A percentile compares a stretch with the other conserved stretches of the same genome.
phyloP scores from a whole-genome alignment of 2,797 vertebrate genomes.

The Yasuhikotakia modesta region DNA sequence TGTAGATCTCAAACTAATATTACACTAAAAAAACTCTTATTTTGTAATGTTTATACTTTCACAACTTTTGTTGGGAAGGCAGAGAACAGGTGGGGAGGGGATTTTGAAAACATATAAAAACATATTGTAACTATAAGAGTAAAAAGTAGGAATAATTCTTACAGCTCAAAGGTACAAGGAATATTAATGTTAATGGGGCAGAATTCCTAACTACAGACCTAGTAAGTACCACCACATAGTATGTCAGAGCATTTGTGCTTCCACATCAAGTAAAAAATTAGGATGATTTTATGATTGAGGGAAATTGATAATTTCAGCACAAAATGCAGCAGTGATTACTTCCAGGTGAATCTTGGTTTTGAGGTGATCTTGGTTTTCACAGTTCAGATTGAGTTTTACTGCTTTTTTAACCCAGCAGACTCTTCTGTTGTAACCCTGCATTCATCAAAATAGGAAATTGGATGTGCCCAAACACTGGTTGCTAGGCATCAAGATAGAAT shows the following conservation, averaged over 20 bases:
- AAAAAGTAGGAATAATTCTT: too few relatives aligned
- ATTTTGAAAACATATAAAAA: too few relatives aligned
- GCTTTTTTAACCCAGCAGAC: slow-evolving; percentile 12
- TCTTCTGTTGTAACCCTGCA: slow-evolving; percentile 13
- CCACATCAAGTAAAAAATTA: background rate
- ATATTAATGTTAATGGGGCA: too few relatives aligned
- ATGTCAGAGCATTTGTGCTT: background rate
- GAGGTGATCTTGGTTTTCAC: slow-evolving; percentile 7
- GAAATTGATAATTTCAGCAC: slow-evolving; percentile 16
- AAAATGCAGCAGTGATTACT: slow-evolving; percentile 17
- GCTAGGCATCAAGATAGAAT: slow-evolving; percentile 31
- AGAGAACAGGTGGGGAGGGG: too few relatives aligned
- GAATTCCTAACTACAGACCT: background rate
- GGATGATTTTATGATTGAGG: slow-evolving; percentile 3
- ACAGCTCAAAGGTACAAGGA: background rate
- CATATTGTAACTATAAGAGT: too few relatives aligned
- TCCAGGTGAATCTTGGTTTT: background rate
- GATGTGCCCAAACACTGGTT: slow-evolving; percentile 37
- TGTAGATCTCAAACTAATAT: too few relatives aligned
- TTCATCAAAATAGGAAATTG: slow-evolving; percentile 23
- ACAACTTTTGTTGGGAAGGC: too few relatives aligned
- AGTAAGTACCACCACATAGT: too few relatives aligned
- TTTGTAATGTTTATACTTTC: too few relatives aligned
- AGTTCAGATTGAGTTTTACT: slow-evolving; percentile 11
- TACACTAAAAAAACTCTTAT: too few relatives aligned